These are phyloP conservation scores for Cheilosia urbana DNA, from an alignment of 2,888 invertebrate species.

Conservation along the genomic window DNA sequence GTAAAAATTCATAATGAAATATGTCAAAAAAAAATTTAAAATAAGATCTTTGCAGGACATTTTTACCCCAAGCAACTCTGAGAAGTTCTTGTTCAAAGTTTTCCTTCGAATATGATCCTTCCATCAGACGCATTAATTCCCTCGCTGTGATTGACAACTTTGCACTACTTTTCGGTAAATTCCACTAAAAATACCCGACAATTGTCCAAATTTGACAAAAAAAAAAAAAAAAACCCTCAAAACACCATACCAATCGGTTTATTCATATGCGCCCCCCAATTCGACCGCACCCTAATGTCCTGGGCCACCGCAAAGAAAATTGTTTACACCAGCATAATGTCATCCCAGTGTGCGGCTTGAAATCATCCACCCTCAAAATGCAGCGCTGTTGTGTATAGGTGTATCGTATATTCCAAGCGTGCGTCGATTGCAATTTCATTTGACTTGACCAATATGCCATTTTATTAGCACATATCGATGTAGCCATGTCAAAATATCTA, in stretches of 20 bases:
- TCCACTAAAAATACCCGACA: not conserved
- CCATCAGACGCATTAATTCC: too few relatives aligned
- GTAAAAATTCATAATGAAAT: too few relatives aligned
- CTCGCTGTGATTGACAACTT: too few relatives aligned
- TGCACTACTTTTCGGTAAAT: too few relatives aligned
- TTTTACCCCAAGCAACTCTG: too few relatives aligned
- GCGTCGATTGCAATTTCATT: slow-evolving; percentile 43
- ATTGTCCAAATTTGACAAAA: not conserved
- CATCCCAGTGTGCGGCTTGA: slow-evolving; percentile 30
- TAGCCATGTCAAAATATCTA: slow-evolving; percentile 21
- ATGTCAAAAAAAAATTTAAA: too few relatives aligned
- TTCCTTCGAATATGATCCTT: too few relatives aligned
- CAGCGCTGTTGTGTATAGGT: slow-evolving; percentile 12
- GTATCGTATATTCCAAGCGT: not conserved
- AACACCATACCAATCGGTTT: not conserved
- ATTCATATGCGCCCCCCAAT: not conserved
- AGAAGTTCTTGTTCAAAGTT: too few relatives aligned
- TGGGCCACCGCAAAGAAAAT: slow-evolving; percentile 24
- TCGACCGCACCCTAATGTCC: not conserved
- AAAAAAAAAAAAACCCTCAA: not conserved
- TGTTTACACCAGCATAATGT: slow-evolving; percentile 33
- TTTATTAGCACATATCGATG: slow-evolving; percentile 31
- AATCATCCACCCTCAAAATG: slow-evolving; percentile 12
- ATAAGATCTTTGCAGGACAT: too few relatives aligned
- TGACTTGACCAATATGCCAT: slow-evolving; percentile 11